phyloP scores from a whole-genome alignment of 2,113 vertebrate genomes.

The Xiphophorus couchianus region DNA sequence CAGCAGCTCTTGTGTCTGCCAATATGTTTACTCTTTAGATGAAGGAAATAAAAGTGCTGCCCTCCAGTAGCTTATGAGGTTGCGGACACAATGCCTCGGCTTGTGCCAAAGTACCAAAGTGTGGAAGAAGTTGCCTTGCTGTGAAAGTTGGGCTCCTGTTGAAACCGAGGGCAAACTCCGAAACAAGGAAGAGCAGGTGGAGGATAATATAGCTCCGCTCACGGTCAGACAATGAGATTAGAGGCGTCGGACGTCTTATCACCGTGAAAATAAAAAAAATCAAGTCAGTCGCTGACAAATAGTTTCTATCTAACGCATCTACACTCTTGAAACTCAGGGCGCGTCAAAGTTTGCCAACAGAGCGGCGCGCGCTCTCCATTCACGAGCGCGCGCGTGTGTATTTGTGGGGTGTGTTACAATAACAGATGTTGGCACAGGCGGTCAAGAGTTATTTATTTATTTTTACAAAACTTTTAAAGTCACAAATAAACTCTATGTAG shows the following conservation, averaged over 20 bases:
- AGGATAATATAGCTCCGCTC: constrained; percentile 60
- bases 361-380: constrained; percentile 19
- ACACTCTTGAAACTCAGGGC: constrained; percentile 14
- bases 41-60: constrained; percentile 28
- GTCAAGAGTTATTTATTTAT: too few relatives aligned
- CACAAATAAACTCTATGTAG: too few relatives aligned
- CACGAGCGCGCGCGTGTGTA: constrained; percentile 1
- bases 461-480: too few relatives aligned
- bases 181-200: constrained; percentile 53
- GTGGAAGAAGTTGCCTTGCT: constrained; percentile 4
- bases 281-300: neutral
- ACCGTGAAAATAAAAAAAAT: neutral
- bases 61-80: neutral
- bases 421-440: constrained; percentile 10
- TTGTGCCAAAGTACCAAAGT: constrained; percentile 22
- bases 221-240: constrained; percentile 58
- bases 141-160: constrained; percentile 23
- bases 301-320: constrained; percentile 32
- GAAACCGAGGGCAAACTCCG: constrained; percentile 15
- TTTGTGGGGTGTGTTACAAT: neutral
- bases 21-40: neutral
- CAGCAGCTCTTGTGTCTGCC: neutral
- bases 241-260: constrained; percentile 71
- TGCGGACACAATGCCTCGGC: constrained; percentile 19
- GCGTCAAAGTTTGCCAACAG: constrained; percentile 48